Evolutionary conservation across 2,888 invertebrate species (phyloP), one percentile per base, ranked within the genome.

Genomic region (Dasysyrphus tricinctus): DNA sequence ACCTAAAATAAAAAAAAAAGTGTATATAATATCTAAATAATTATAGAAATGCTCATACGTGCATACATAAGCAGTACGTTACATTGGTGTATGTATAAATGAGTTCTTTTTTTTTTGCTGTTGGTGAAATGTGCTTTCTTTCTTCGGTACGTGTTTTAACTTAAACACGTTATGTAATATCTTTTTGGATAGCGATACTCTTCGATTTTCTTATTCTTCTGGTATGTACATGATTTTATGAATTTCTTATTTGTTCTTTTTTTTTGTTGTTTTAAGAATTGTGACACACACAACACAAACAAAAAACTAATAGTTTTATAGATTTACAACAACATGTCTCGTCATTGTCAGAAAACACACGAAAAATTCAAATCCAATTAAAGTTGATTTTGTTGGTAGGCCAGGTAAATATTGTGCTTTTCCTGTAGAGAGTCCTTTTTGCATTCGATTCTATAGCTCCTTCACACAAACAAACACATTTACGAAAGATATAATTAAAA

Each of bases 91-190:
- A 72, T 82, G 86, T 86, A 86, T 75, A 82, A 79, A 82, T 78
- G 56, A 74, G 63, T 65, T n/a, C 67, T 75, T 75, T 54, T 37
- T 49, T 63, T 72, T 78, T 75, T 54, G 24, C 24, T 34, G 34
- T 34, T 69, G 78, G 77, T 79, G 86, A 79, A 81, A 82, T 86
- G 86, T 86, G 86, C 86, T 86, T 86, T 86, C 86, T 67, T 86
- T 79, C 86, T 75, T 69, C 54, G 69, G 78, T 75, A 76, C 82
- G 82, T 78, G 82, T 86, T 86, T 81, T 47, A 70, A 81, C 81
- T 86, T 86, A 86, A 86, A 81, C 82, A 82, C 75, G 86, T 86
- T 86, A 86, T 86, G 86, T 86, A 86, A 86, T 79, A 86, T 81
- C 82, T 82, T 82, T 86, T 86, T 86, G 86, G 86, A 86, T 82